Evolutionary conservation across 1,140 invertebrate species (phyloP), one percentile per base, ranked within the genome.

Genomic region (Bombus huntii): DNA sequence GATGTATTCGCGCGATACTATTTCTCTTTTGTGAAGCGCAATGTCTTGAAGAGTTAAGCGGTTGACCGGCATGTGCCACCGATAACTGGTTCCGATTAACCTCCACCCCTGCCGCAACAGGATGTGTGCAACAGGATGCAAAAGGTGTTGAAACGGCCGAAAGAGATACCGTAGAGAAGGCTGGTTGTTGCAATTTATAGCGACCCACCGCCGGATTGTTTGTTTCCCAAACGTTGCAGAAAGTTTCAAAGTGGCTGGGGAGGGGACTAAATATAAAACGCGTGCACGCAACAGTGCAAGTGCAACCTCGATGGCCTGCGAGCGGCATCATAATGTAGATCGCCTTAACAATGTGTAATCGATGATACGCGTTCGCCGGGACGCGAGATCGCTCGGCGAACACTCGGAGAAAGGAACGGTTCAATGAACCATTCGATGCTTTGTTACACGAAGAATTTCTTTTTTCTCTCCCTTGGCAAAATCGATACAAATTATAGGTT

Each of bases 281-380:
- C 42, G 65, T 42, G 39, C 13, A 68, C 62, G 62, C 79, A 59
- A 39, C 42, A 25, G 22, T 66, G 59, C 59, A 34, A 44, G n/a
- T 10, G 42, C 71, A 65, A 62, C 47, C 57, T 77, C 42, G 77
- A 79, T 79, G 62, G 8, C 57, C 31, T 47, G 77, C n/a, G 65
- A 44, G n/a, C 42, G 25, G 28, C 57, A 37, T 42, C 15, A 22
- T 42, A 28, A 62, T 42, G 66, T 80, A 31, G 31, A 72, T 80
- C 68, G 39, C 31, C 57, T 85, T 85, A 85, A 85, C 77, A 57
- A 80, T 80, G 76, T 78, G 77, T 59, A 80, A 80, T 85, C 83
- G 83, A 85, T 71, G 83, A 80, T 62, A 57, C 42, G n/a, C 53
- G 66, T 62, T 44, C 57, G 31, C 44, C 31, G 44, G 37, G 34